Conservation (phyloP, 64 coral and sea anemone genomes). For the Dendrophyllia cribrosa region DNA sequence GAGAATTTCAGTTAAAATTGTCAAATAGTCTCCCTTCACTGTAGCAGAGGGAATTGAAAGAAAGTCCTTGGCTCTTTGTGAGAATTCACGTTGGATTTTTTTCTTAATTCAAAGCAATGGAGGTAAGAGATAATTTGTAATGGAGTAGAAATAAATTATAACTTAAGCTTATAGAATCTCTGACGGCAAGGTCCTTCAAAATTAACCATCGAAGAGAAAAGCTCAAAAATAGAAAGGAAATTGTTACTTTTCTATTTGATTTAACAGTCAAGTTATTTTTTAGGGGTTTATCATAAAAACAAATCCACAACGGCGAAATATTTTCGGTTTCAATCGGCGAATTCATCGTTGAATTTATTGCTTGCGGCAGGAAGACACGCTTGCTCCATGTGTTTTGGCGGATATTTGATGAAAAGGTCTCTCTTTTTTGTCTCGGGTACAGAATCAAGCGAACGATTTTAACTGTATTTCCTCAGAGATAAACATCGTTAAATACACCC, state of each 20-base stretch:
- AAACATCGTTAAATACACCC: too few species aligned
- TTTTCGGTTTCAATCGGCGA: neutral
- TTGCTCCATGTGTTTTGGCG: neutral
- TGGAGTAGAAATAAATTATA: neutral
- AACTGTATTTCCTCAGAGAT: too few species aligned
- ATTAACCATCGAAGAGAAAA: neutral
- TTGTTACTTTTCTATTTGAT: neutral
- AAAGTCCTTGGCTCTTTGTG: neutral
- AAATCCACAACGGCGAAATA: neutral
- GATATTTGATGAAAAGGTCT: neutral
- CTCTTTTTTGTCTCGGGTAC: neutral
- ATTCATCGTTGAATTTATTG: neutral
- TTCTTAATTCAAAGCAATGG: slow-evolving; percentile 5
- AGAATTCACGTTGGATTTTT: neutral
- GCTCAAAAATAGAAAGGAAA: neutral
- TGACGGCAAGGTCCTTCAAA: too few species aligned
- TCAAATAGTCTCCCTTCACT: neutral
- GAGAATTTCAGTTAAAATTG: slow-evolving; percentile 2
- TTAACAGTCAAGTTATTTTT: too few species aligned
- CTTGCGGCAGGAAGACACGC: neutral
- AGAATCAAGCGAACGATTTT: neutral
- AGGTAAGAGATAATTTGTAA: slow-evolving; percentile 23
- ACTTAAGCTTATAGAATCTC: neutral
- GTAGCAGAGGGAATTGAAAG: neutral
- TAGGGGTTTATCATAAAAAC: neutral